A percentile compares a stretch with the other conserved stretches of the same genome.
Conservation (phyloP, 1,140 invertebrate species). For the Gryllus bimaculatus region DNA sequence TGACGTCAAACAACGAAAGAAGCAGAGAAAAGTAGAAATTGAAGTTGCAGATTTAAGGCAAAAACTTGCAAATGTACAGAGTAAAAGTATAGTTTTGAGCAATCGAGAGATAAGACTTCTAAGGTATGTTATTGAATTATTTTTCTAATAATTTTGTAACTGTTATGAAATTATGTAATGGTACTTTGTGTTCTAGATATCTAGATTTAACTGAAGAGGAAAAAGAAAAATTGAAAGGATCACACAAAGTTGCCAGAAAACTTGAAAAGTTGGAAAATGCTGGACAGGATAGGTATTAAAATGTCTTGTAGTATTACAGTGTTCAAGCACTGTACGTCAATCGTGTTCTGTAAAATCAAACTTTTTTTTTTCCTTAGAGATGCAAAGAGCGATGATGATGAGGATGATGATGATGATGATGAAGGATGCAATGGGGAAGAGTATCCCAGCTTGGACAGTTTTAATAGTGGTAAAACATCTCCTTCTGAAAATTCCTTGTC, state of each 20-base stretch:
- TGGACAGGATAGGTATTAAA: constrained; percentile 47
- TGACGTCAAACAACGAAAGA: constrained; percentile 75
- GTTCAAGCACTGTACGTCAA: background rate
- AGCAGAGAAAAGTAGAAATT: constrained; percentile 79
- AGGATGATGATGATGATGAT: constrained; percentile 49
- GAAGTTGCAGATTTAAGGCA: constrained; percentile 79
- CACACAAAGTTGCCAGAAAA: constrained; percentile 86
- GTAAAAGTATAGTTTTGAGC: constrained; percentile 71
- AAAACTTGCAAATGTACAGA: constrained; percentile 65
- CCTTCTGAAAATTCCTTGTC: constrained; percentile 53
- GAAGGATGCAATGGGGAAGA: constrained; percentile 53
- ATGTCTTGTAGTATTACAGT: background rate
- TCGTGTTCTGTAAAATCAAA: constrained; percentile 23
- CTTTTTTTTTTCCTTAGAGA: constrained; percentile 35
- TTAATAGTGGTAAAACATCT: constrained; percentile 33
- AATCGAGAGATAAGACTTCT: constrained; percentile 85
- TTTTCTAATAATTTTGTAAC: background rate
- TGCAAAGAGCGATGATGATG: constrained; percentile 48
- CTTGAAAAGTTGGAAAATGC: constrained; percentile 70
- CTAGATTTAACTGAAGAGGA: constrained; percentile 88
- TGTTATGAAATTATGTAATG: constrained; percentile 14
- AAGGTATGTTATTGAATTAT: constrained; percentile 40
- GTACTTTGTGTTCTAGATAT: constrained; percentile 43
- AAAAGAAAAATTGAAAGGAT: constrained; percentile 83
- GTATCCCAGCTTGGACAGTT: constrained; percentile 63